Base-by-base conservation (phyloP, 2,888 invertebrate species). In the Dicyrtoma fusca region DNA sequence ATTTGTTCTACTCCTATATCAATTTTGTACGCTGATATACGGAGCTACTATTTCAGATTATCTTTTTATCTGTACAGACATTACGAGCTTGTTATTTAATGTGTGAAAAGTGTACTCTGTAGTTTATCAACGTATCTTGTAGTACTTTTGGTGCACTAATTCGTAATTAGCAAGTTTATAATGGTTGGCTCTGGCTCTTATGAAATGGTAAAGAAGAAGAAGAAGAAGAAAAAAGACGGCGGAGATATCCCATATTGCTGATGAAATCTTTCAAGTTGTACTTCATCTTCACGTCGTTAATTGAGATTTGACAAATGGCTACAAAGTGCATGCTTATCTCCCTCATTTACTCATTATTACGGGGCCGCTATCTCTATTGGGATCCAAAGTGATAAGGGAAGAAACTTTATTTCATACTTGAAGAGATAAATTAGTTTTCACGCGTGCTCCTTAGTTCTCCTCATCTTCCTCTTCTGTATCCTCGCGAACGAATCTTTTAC, bases 261-360 rank as follows among this genome's bases (percentile, higher is more conserved):
- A 17, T 53, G 11, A 21, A 53, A 53, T n/a, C 17, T 8, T n/a
- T 34, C 3, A 34, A 34, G 34, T 34, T 34, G 17, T 59, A 17
- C 25, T 34, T 26, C 14, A 59, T 26, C n/a, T 59, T n/a, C 59
- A 34, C 14, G 26, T n/a, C 23, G 64, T 64, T 49, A 64, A 64
- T 64, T 64, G 64, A 64, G 64, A 64, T 55, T 68, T 55, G 66
- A 68, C 66, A 68, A 68, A 68, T 68, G 66, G 44, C 21, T 13
- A 34, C 23, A 23, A 65, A 68, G 55, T 42, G 21, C 23, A 42
- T 53, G 55, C 66, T 68, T 68, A 68, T 68, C 66, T 19, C 17
- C 34, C 66, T 68, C 57, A 68, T 55, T 55, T 68, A 19, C 66
- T 57, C 49, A 49, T 49, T 51, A 68, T 55, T 44, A n/a, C 21